Conservation (phyloP, 2,113 vertebrate genomes). For the Oenanthe melanoleuca region DNA sequence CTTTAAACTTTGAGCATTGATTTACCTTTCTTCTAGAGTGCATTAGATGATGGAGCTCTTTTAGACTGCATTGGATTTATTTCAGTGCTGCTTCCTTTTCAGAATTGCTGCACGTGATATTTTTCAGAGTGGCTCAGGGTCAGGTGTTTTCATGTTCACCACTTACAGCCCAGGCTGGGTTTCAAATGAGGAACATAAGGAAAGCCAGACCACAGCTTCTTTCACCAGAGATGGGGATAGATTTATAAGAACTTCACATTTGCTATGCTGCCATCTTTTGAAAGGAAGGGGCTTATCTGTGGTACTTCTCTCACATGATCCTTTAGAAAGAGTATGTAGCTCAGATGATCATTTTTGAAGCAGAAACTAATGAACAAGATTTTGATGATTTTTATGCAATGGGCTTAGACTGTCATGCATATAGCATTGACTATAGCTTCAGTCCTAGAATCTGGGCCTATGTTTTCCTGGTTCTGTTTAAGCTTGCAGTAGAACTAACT, state of each 20-base stretch:
- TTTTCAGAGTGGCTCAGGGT: not conserved
- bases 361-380: not conserved
- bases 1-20: not conserved
- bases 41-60: not conserved
- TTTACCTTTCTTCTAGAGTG: not conserved
- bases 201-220: not conserved
- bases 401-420: not conserved
- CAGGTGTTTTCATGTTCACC: not conserved
- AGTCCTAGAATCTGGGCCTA: not conserved
- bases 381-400: not conserved
- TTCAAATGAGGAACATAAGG: not conserved
- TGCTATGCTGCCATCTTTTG: not conserved
- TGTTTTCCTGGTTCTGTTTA: not conserved
- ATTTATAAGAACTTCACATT: not conserved
- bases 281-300: not conserved
- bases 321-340: not conserved
- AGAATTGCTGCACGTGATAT: accelerated
- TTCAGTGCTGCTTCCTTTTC: not conserved
- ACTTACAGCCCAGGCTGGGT: not conserved
- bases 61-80: not conserved
- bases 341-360: not conserved
- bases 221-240: not conserved
- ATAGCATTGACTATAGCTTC: not conserved
- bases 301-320: not conserved
- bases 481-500: not conserved